Base-by-base conservation (phyloP, 2,113 vertebrate species). In the Gila orcuttii region DNA sequence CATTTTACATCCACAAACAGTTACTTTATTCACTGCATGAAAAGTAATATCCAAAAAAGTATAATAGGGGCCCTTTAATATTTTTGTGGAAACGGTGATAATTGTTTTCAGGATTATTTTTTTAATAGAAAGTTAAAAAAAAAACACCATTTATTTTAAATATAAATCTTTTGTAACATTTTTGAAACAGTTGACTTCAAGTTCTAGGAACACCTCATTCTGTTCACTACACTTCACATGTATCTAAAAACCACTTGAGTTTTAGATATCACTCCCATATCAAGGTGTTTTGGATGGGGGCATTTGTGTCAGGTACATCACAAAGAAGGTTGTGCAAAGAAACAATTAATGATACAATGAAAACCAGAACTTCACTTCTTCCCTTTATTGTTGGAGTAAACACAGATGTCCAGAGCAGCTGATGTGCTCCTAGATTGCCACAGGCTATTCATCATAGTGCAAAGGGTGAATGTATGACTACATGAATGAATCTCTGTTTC, bases 401-500 rank as follows among this genome's bases (percentile, higher is more conserved):
- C 55, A 79, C 57, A 79, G 52, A 78, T n/a, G 19, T 36, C 19
- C 4, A 59, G 6, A 11, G 59, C 47, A 52, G 17, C 10, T 36
- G 2, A 57, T 36, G 25, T 31, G 57, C 4, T 21, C 15, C 25
- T 55, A 50, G 45, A 76, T 19, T 50, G 13, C n/a, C 15, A 50
- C 21, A 77, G 47, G 47, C 50, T 55, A 23, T 55, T 36, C 11
- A 78, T 31, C 10, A 59, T 36, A 78, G 55, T 42, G 2, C 33
- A 79, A 42, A 62, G 13, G 57, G 33, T 62, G 25, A 12, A 11
- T 55, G n/a, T 36, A 59, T 66, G 77, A 33, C 19, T 81, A 21
- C 55, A 57, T 57, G 19, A 76, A 80, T 52, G 52, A 75, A 60
- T 25, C n/a, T 31, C 39, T 47, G 74, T 45, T 42, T 79, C 33